phyloP scores from a whole-genome alignment of 2,888 invertebrate genomes.

The Stictocephala bisonia region DNA sequence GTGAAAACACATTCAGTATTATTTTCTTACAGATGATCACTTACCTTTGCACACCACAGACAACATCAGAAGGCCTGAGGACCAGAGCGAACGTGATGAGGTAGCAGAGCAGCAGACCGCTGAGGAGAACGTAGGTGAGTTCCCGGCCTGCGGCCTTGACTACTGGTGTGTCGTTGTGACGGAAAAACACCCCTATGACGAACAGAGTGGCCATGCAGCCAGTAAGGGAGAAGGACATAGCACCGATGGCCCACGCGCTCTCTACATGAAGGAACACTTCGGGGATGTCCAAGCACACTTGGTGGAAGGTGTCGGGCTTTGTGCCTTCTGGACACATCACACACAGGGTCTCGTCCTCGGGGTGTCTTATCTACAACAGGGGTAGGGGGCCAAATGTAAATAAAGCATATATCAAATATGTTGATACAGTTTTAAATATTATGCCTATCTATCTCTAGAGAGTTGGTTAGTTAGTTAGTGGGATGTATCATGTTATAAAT shows the following conservation, averaged over 20 bases:
- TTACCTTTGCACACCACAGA: slow-evolving; percentile 91
- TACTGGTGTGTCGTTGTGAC: slow-evolving; percentile 93
- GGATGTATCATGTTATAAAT: too few relatives aligned
- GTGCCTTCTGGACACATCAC: slow-evolving; percentile 76
- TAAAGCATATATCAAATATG: too few relatives aligned
- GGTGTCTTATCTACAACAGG: slow-evolving; percentile 77
- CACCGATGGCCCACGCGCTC: slow-evolving; percentile 93
- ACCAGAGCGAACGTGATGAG: slow-evolving; percentile 93
- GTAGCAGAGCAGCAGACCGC: slow-evolving; percentile 91
- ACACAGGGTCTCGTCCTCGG: slow-evolving; percentile 85
- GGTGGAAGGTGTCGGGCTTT: slow-evolving; percentile 64
- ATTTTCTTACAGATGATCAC: too few relatives aligned
- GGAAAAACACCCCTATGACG: slow-evolving; percentile 83
- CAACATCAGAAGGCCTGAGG: slow-evolving; percentile 84
- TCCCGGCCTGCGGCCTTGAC: slow-evolving; percentile 96
- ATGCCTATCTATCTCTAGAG: too few relatives aligned
- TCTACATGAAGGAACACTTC: slow-evolving; percentile 84
- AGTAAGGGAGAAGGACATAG: slow-evolving; percentile 69
- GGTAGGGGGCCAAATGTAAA: too few relatives aligned
- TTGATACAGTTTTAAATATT: too few relatives aligned
- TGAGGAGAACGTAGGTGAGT: slow-evolving; percentile 89
- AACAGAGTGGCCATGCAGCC: slow-evolving; percentile 84
- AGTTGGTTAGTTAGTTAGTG: too few relatives aligned
- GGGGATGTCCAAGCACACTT: slow-evolving; percentile 71
- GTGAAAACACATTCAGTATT: too few relatives aligned